Base-by-base conservation (phyloP, 2,888 invertebrate species). In the Melieria picta region DNA sequence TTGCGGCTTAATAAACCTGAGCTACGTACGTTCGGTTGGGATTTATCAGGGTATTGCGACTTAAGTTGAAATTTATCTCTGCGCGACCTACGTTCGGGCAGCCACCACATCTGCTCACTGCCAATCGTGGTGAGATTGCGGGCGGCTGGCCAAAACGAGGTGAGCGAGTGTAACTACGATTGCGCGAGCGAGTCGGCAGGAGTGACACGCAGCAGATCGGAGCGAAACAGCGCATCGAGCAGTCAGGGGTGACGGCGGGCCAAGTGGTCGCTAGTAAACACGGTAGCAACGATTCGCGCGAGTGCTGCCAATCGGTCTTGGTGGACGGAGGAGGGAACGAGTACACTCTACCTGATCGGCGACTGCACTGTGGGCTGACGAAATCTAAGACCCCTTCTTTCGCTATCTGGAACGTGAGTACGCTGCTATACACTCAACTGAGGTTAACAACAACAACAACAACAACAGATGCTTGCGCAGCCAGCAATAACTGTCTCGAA, bases 301-400 rank as follows among this genome's bases (percentile, higher is more conserved):
- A 30, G 30, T 30, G 30, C 30, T 30, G 30, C 30, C 30, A 30
- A 30, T 30, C 30, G 30, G 30, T 1, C 30, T 30, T 30, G 30
- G 30, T 30, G 30, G 52, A 9, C 10, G 13, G 11, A 52, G 5
- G 52, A n/a, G 6, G 5, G 7, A 52, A 52, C 11, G 52, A 52
- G 9, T 52, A 52, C 52, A 9, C 52, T 52, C 11, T 52, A 50
- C 50, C 11, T 7, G 9, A 2, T 11, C 11, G 11, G 7, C 7
- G 52, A n/a, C 1, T 7, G 9, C 10, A 52, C 52, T 52, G 13
- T 13, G 7, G 13, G 52, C 5, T 52, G 57, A 57, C 30, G 57
- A 57, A 57, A 57, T 57, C 5, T 57, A 16, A 57, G 30, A 57
- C 57, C 57, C 13, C 57, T 57, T 57, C 13, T 56, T 56, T 57